Evolutionary conservation across 2,797 vertebrate genomes (phyloP).

Genomic region (Malurus leucopterus): DNA sequence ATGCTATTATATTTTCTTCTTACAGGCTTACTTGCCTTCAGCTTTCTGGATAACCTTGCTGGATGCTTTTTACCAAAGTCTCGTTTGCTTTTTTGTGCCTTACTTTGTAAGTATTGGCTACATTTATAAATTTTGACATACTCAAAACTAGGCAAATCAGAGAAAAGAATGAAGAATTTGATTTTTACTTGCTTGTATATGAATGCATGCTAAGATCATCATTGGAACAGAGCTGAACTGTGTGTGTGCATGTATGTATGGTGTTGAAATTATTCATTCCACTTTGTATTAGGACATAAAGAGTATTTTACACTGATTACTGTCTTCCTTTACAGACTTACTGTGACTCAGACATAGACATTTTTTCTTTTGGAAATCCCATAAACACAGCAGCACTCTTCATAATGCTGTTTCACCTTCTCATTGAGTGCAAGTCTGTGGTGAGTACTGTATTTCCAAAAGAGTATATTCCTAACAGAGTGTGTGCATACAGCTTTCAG

Average conservation of each 20-base stretch:
- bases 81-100: conserved; percentile 90
- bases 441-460: conserved; percentile 72
- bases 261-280: not conserved
- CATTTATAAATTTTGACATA: not conserved
- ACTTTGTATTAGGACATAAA: not conserved
- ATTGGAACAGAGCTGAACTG: not conserved
- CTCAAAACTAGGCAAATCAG: not conserved
- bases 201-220: not conserved
- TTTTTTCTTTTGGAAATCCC: conserved; percentile 86
- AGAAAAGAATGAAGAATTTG: not conserved
- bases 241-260: not conserved
- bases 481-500: not conserved
- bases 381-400: conserved; percentile 87
- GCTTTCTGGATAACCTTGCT: conserved; percentile 89
- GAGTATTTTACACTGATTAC: fast-evolving
- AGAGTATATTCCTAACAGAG: not conserved
- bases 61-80: conserved; percentile 94
- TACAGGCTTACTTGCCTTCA: conserved; percentile 78
- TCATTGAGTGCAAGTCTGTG: conserved; percentile 91
- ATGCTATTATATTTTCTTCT: conserved; percentile 1
- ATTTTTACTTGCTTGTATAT: not conserved
- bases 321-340: conserved; percentile 74
- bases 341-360: conserved; percentile 79
- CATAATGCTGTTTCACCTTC: conserved; percentile 87
- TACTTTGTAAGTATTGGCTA: conserved; percentile 84